Base-by-base conservation (phyloP, 2,888 invertebrate species). In the Drosophila austrosaltans region DNA sequence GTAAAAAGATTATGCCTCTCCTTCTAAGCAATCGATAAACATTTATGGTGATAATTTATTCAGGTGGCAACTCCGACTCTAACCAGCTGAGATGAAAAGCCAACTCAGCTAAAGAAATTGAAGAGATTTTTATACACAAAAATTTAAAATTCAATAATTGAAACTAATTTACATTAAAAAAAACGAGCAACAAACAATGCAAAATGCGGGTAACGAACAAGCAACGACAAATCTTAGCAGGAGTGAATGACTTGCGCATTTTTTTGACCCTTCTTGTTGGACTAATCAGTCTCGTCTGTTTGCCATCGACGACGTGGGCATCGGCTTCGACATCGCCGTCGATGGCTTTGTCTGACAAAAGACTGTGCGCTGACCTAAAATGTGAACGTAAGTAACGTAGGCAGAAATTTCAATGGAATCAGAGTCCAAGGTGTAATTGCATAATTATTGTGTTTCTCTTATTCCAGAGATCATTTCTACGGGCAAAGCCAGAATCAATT, bases 321-420 rank as follows among this genome's bases (percentile, higher is more conserved):
- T 36, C 36, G 72, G 72, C 72, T n/a, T 36, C 36, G 36, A 10
- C 36, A 36, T 42, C 62, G 16, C n/a, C 59, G 40, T 65, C 83
- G 75, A 72, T 75, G 75, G 81, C 78, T 92, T 93, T 95, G 87
- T 95, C 96, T 65, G 94, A 96, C 90, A 94, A 95, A 92, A 94
- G 95, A 87, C 93, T 94, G 89, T 96, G 96, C 94, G 95, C 93
- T 81, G 95, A 96, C 93, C 92, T 93, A 91, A 92, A 94, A 90
- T 96, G 96, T 92, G 93, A 94, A 92, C 94, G 96, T 96, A 93
- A 91, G 90, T 90, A 88, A 36, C 36, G 36, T 36, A 10, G 36
- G 36, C 36, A 36, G 36, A 36, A 36, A 8, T 36, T 36, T 2
- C 1, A 36, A 20, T 6, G 7, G 8, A 36, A 44, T 8, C 30